Evolutionary conservation across 2,888 invertebrate species (phyloP), one percentile per base, ranked within the genome.

Genomic region (Meiosimyza platycephala): DNA sequence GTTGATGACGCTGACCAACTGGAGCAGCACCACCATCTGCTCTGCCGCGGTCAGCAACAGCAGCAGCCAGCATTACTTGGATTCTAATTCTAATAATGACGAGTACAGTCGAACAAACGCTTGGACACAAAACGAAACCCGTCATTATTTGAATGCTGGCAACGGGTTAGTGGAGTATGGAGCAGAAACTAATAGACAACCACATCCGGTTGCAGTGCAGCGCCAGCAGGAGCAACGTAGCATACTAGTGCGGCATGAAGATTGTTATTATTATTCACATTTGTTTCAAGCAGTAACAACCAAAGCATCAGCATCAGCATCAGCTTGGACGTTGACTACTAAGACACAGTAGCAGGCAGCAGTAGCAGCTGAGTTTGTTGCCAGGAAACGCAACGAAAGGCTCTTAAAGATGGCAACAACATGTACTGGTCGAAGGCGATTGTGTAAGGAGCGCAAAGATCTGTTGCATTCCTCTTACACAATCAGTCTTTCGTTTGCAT

Each of bases 231-330:
- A 55, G 55, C 55, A 55, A n/a, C n/a, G 55, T 12, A 7, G 40
- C 40, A 40, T 40, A 51, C 51, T 13, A 16, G 64, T 64, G 22
- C 51, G 51, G 64, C 16, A 50, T 33, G 50, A 54, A 62, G 16
- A n/a, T 70, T 47, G 52, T 50, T 62, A 11, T 52, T 70, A 71
- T 71, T 71, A 63, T 71, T 63, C 64, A 63, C 64, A 64, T 63
- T 57, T 47, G 55, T 63, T 64, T 48, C 28, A 50, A 51, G 51
- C 22, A 22, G 12, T 47, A n/a, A 47, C 40, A 48, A 47, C n/a
- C 16, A 63, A 15, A 40, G 40, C 9, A 7, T 28, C 28, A 28
- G 40, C 9, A 7, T 28, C 28, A 28, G 48, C 50, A 48, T 28
- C 51, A 51, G 22, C n/a, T 15, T 28, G 33, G 63, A 63, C 16